phyloP scores from a whole-genome alignment of 2,888 invertebrate genomes.

The Erebia aethiops region DNA sequence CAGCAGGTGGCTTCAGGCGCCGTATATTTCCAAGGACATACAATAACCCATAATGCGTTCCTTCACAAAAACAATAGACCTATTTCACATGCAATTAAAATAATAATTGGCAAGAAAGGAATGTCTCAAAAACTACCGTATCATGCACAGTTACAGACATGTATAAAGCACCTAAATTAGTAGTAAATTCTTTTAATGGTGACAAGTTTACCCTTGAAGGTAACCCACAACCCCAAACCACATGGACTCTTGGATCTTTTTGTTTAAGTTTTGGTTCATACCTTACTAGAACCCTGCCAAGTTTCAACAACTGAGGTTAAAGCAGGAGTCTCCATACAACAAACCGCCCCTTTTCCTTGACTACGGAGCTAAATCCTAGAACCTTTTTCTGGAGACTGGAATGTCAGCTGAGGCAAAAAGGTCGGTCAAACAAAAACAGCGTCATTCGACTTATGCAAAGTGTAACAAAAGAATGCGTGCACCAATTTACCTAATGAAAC shows the following conservation, averaged over 20 bases:
- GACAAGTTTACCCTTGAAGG: background rate
- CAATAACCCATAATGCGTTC: slow-evolving; percentile 13
- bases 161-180: background rate
- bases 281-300: no score
- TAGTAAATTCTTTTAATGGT: background rate
- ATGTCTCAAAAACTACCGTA: background rate
- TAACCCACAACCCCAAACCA: background rate
- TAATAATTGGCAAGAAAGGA: background rate
- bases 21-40: slow-evolving; percentile 30
- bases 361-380: background rate
- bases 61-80: slow-evolving; percentile 4
- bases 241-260: background rate
- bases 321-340: no score
- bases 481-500: slow-evolving; percentile 48
- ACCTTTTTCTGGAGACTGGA: background rate
- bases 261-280: no score
- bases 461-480: slow-evolving; percentile 30
- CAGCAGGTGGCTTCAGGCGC: slow-evolving; percentile 34
- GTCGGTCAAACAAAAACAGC: background rate
- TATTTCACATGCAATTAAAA: background rate
- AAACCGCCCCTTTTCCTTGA: no score
- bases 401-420: background rate
- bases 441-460: background rate
- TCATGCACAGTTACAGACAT: background rate
- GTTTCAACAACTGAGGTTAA: no score